phyloP scores from a whole-genome alignment of 2,797 vertebrate genomes.

The Spheniscus humboldti region DNA sequence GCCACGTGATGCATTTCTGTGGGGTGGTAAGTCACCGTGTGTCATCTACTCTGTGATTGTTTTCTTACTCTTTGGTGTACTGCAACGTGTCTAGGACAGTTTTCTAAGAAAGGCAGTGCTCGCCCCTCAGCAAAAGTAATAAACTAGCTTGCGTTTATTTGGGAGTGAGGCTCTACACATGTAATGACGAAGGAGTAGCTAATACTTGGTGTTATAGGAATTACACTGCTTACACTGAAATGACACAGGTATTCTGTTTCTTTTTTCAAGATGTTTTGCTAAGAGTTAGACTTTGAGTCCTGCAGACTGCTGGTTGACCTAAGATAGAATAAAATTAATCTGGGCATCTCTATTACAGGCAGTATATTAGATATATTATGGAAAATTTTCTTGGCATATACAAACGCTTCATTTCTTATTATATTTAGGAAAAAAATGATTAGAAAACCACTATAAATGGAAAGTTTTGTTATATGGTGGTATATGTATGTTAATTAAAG shows the following conservation, averaged over 20 bases:
- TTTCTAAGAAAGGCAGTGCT: not conserved
- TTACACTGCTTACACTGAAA: not conserved
- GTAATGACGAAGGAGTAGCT: not conserved
- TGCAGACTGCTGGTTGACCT: not conserved
- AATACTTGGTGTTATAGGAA: not conserved
- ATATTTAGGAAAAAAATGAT: not conserved
- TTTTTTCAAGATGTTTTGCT: not conserved
- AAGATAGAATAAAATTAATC: not conserved
- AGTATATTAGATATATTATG: not conserved
- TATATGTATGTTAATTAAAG: not conserved
- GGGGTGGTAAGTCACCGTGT: not conserved
- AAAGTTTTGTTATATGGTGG: slow-evolving; percentile 1
- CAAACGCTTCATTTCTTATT: not conserved
- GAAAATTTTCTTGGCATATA: not conserved
- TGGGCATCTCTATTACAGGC: not conserved
- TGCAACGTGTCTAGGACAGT: not conserved
- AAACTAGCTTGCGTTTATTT: fast-evolving
- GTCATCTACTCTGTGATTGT: not conserved
- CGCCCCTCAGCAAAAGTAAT: not conserved
- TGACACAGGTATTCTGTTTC: not conserved
- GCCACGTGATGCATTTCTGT: not conserved
- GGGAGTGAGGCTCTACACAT: not conserved
- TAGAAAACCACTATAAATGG: slow-evolving; percentile 21
- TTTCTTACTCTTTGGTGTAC: not conserved
- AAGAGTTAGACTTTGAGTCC: not conserved